Percentiles rank a stretch among this genome's conserved stretches.
Evolutionary conservation across 1,140 invertebrate species (phyloP).

Genomic region (Bombus pascuorum): DNA sequence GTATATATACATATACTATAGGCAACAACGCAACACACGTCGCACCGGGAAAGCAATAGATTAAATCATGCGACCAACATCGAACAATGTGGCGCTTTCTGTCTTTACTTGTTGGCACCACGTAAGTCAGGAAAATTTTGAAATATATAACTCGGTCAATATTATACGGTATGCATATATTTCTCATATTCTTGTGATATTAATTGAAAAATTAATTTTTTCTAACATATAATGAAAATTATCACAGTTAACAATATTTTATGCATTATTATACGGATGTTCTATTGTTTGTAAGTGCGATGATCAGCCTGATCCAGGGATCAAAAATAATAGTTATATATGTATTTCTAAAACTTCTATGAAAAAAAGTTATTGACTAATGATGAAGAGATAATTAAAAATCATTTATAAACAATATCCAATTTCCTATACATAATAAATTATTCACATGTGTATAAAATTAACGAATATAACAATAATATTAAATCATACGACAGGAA

Average conservation of each 20-base stretch:
- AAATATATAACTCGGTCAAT: neutral
- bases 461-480: neutral
- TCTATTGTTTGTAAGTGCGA: constrained; percentile 32
- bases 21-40: neutral
- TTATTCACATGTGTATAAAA: neutral
- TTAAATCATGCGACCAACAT: constrained; percentile 47
- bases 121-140: constrained; percentile 44
- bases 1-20: too few relatives aligned
- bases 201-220: neutral
- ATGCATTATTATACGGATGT: neutral
- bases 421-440: neutral
- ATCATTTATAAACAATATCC: neutral
- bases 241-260: neutral
- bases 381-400: too few relatives aligned
- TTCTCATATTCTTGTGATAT: too few relatives aligned
- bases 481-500: neutral
- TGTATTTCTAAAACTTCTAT: too few relatives aligned
- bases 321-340: too few relatives aligned
- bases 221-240: neutral
- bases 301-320: too few relatives aligned
- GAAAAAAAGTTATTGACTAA: neutral
- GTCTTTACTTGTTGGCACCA: constrained; percentile 68
- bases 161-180: neutral
- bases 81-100: constrained; percentile 72
- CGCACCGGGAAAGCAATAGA: neutral